Evolutionary conservation across 1,140 invertebrate species (phyloP).

Genomic region (Bombus fervidus): DNA sequence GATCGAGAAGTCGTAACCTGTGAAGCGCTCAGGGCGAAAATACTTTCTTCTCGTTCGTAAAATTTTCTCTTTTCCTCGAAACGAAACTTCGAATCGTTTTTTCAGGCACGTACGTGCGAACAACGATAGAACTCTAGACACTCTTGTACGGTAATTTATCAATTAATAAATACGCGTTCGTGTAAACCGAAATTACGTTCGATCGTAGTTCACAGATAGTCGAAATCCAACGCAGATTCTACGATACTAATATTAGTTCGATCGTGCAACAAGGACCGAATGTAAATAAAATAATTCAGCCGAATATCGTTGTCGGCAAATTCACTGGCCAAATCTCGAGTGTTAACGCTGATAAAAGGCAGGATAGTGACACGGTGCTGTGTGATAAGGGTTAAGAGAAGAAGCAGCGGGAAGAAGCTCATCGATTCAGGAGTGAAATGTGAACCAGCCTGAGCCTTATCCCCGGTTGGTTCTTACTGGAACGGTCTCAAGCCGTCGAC

Average conservation of each 20-base stretch:
- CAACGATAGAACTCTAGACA: too few relatives aligned
- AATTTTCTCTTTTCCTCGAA: background rate
- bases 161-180: too few relatives aligned
- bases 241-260: background rate
- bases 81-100: background rate
- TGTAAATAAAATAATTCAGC: background rate
- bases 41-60: background rate
- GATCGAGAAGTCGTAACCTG: conserved; percentile 45
- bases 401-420: background rate
- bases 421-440: conserved; percentile 8
- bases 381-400: background rate
- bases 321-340: too few relatives aligned
- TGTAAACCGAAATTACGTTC: too few relatives aligned
- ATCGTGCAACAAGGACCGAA: background rate
- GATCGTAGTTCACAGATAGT: too few relatives aligned
- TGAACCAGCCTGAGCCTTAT: background rate
- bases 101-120: too few relatives aligned
- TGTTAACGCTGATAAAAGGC: background rate
- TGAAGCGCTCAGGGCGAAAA: background rate
- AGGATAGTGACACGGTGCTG: background rate
- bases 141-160: too few relatives aligned
- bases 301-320: too few relatives aligned
- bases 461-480: background rate
- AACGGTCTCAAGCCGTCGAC: conserved; percentile 16
- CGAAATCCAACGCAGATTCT: too few relatives aligned